phyloP scores from a whole-genome alignment of 2,888 invertebrate species.

The Steromphala cineraria region DNA sequence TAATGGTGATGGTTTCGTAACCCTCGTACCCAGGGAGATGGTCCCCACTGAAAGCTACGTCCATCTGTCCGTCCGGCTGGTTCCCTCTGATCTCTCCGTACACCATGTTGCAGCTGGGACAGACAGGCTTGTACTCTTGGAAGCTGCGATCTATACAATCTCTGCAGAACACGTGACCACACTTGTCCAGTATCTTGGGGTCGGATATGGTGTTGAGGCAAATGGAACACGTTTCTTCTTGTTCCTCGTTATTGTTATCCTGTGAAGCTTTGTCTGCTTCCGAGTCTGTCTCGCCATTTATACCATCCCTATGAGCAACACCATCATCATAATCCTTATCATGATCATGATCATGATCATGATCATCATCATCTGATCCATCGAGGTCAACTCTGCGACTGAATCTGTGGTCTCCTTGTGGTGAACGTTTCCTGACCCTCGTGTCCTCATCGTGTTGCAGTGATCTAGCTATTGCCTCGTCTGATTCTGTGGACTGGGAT shows the following conservation, averaged over 20 bases:
- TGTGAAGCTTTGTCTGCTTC: not conserved
- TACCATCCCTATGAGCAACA: too few species aligned
- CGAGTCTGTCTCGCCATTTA: not conserved
- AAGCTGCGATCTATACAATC: conserved; percentile 39
- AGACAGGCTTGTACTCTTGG: conserved; percentile 30
- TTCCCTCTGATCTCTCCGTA: conserved; percentile 41
- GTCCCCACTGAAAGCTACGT: not conserved
- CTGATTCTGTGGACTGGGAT: too few species aligned
- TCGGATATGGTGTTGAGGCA: conserved; percentile 49
- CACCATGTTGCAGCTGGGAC: conserved; percentile 44
- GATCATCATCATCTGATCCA: not conserved
- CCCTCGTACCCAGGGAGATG: conserved; percentile 26
- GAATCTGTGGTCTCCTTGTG: too few species aligned
- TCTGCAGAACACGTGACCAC: conserved; percentile 43
- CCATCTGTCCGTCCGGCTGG: conserved; percentile 48
- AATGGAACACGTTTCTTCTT: conserved; percentile 47
- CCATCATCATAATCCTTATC: not conserved
- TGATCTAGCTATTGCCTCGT: too few species aligned
- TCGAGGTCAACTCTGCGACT: too few species aligned
- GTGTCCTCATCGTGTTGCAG: too few species aligned
- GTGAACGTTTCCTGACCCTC: too few species aligned
- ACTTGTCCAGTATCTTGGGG: conserved; percentile 29
- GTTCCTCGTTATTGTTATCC: not conserved
- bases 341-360: not conserved
- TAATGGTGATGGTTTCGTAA: conserved; percentile 33